These are phyloP conservation scores for Psophia crepitans DNA, from an alignment of 2,113 vertebrate species.

Conservation along the genomic window DNA sequence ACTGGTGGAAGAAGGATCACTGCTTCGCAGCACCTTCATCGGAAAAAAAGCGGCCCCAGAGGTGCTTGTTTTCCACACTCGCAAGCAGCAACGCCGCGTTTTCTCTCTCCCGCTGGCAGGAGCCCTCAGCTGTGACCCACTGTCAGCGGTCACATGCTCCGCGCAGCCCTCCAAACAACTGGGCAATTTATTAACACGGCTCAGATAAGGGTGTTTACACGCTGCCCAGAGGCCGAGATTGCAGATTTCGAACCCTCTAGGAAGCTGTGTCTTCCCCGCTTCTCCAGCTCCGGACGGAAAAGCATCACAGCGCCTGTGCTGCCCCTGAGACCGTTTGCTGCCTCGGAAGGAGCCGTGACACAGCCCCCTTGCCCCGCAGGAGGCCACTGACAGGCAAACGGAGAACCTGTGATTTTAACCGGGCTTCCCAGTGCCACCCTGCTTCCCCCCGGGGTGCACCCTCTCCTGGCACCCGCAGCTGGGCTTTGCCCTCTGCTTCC, in stretches of 20 bases:
- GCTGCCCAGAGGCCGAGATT: not conserved
- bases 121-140: not conserved
- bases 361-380: not conserved
- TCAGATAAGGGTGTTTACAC: conserved; percentile 45
- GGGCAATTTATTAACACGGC: conserved; percentile 16
- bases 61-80: not conserved
- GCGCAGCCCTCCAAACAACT: conserved; percentile 6
- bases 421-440: not conserved
- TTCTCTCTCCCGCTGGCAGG: conserved; percentile 18
- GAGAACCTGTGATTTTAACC: not conserved
- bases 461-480: not conserved
- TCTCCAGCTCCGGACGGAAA: not conserved
- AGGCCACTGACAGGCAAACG: accelerated
- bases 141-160: conserved; percentile 42
- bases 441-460: accelerated
- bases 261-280: not conserved
- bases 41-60: not conserved
- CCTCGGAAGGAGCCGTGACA: not conserved
- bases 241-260: not conserved
- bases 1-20: not conserved
- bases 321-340: accelerated
- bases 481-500: not conserved
- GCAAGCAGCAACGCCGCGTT: not conserved
- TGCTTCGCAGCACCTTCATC: not conserved
- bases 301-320: not conserved